These are phyloP conservation scores for Lumbricus terrestris DNA, from an alignment of 2,888 invertebrate genomes.

Conservation along the genomic window DNA sequence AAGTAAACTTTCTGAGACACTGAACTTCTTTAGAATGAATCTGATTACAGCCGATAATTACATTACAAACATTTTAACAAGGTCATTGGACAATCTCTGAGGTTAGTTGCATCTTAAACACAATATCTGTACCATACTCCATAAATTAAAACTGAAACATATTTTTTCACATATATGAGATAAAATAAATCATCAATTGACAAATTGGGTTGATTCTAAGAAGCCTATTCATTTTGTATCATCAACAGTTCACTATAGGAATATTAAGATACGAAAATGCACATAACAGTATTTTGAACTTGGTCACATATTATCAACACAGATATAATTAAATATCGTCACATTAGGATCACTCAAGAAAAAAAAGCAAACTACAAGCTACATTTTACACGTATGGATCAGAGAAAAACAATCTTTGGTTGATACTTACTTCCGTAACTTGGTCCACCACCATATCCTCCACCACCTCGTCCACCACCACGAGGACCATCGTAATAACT, in stretches of 20 bases:
- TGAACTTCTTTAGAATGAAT: not conserved
- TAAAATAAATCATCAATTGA: not conserved
- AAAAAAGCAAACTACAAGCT: not conserved
- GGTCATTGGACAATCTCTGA: not conserved
- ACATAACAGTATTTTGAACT: too few relatives aligned
- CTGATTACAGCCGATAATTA: not conserved
- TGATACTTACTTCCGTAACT: slow-evolving; percentile 4
- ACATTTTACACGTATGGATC: not conserved
- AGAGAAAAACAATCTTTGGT: not conserved
- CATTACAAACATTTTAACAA: not conserved
- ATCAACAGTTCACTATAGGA: not conserved
- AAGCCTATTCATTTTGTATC: not conserved
- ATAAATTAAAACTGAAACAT: not conserved
- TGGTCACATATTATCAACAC: too few relatives aligned
- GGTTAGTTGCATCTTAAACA: not conserved
- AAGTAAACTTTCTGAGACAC: not conserved
- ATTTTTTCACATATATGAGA: not conserved
- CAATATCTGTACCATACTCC: not conserved
- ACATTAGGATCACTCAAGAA: not conserved
- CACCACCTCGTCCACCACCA: not conserved
- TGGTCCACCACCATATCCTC: slow-evolving; percentile 8
- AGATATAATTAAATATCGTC: too few relatives aligned
- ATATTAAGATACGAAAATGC: too few relatives aligned
- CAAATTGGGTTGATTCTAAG: not conserved
- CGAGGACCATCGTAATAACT: slow-evolving; percentile 9